These are phyloP conservation scores for Antheraea mylitta DNA, from an alignment of 1,140 invertebrate genomes.

Conservation along the genomic window DNA sequence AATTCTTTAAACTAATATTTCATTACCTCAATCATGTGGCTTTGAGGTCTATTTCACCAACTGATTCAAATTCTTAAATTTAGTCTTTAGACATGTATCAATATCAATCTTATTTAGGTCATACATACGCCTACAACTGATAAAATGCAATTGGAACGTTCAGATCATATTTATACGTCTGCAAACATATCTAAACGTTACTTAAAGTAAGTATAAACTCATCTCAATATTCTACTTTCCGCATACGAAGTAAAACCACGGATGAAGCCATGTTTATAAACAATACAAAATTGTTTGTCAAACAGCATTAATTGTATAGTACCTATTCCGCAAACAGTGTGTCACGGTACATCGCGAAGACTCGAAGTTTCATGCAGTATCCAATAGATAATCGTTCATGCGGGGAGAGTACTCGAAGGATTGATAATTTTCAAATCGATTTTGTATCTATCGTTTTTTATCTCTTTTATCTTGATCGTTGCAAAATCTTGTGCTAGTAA, in stretches of 20 bases:
- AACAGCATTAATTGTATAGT: background rate
- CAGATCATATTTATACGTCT: no score
- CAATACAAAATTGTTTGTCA: background rate
- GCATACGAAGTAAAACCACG: background rate
- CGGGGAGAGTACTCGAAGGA: slow-evolving; percentile 9
- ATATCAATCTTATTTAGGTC: no score
- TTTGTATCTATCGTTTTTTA: slow-evolving; percentile 25
- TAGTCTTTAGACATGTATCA: no score
- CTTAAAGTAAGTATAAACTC: no score
- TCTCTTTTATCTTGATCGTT: slow-evolving; percentile 34
- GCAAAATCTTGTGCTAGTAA: slow-evolving; percentile 24
- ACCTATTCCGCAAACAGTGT: background rate
- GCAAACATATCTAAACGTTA: no score
- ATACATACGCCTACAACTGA: no score
- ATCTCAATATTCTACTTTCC: background rate
- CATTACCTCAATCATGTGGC: no score
- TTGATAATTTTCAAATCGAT: slow-evolving; percentile 25
- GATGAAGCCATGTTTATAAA: background rate
- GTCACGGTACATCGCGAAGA: background rate
- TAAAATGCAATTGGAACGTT: no score
- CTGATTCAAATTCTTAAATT: no score
- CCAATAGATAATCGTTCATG: background rate
- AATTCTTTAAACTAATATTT: no score
- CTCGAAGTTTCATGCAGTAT: background rate
- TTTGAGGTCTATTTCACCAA: no score